A percentile compares a stretch with the other conserved stretches of the same genome.
Conservation (phyloP, 2,113 vertebrate species). For the Gavia stellata region DNA sequence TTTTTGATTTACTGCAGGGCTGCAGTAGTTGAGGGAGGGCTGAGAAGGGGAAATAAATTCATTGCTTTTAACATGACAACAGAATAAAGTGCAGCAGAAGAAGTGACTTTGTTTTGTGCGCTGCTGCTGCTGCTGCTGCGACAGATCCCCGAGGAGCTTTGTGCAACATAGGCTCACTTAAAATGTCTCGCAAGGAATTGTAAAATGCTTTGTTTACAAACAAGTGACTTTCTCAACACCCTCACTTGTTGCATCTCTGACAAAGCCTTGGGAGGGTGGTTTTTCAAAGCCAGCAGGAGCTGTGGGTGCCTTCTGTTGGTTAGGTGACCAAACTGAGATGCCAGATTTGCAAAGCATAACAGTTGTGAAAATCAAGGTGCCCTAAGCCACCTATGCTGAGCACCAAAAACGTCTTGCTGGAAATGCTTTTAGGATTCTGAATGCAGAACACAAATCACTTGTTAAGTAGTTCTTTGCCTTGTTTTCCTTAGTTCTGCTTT, state of each 20-base stretch:
- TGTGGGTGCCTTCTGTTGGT: neutral
- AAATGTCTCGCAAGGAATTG: slow-evolving; percentile 42
- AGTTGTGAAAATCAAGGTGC: neutral
- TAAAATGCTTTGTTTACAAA: slow-evolving; percentile 67
- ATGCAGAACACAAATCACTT: neutral
- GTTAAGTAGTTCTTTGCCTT: neutral
- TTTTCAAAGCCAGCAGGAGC: neutral
- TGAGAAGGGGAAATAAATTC: slow-evolving; percentile 76
- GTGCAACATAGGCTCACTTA: slow-evolving; percentile 27
- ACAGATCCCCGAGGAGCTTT: slow-evolving; percentile 58
- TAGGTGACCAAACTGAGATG: neutral
- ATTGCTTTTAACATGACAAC: slow-evolving; percentile 78
- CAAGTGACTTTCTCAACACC: slow-evolving; percentile 42
- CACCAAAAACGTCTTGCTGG: neutral
- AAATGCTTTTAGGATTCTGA: neutral
- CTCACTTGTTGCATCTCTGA: neutral
- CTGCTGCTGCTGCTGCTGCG: slow-evolving; percentile 30
- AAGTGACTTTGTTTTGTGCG: slow-evolving; percentile 72
- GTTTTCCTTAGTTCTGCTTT: neutral
- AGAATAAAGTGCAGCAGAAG: slow-evolving; percentile 72
- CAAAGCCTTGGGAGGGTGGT: neutral
- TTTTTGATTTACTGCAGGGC: slow-evolving; percentile 81
- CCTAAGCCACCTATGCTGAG: neutral
- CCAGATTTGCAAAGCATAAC: neutral
- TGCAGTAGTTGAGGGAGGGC: slow-evolving; percentile 62